Evolutionary conservation across 1,140 invertebrate species (phyloP), one percentile per base, ranked within the genome.

Genomic region (Hormaphis cornu): DNA sequence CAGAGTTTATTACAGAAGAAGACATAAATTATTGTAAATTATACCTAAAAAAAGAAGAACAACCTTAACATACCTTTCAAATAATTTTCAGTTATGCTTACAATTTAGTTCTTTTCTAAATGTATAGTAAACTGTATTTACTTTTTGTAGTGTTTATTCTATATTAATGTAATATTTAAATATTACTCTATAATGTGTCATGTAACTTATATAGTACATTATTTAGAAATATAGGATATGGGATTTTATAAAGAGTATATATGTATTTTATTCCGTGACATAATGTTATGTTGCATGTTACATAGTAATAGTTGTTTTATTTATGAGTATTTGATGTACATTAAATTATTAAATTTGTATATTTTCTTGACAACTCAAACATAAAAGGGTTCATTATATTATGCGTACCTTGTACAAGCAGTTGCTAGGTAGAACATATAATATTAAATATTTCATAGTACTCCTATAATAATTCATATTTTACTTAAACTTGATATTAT

Each of bases 1-100:
- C 72, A 37, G 72, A 75, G 66, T 69, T 70, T 16, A 30, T 77
- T 44, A 72, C 71, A 26, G 30, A 73, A 56, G n/a, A 48, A 20
- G 75, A 77, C 71, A 28, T 70, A 56, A 46, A 66, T 7, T 74
- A 70, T 69, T 74, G 73, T 70, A 59, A 71, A 16, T 61, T 69
- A n/a, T 75, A 75, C 35, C 71, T 76, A 8, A 44, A 42, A n/a
- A 78, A 77, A 72, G 42, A 70, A 69, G 66, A 71, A 42, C 14
- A 52, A n/a, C 71, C 71, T 16, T 58, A 70, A 46, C 9, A 18
- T 7, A 8, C n/a, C n/a, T n/a, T n/a, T n/a, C n/a, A n/a, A n/a
- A n/a, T n/a, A n/a, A n/a, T n/a, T n/a, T n/a, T n/a, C n/a, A n/a
- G n/a, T n/a, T n/a, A n/a, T n/a, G n/a, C n/a, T n/a, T n/a, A n/a